A percentile compares a stretch with the other conserved stretches of the same genome.
Conservation (phyloP, 1,140 invertebrate genomes). For the Formica exsecta region DNA sequence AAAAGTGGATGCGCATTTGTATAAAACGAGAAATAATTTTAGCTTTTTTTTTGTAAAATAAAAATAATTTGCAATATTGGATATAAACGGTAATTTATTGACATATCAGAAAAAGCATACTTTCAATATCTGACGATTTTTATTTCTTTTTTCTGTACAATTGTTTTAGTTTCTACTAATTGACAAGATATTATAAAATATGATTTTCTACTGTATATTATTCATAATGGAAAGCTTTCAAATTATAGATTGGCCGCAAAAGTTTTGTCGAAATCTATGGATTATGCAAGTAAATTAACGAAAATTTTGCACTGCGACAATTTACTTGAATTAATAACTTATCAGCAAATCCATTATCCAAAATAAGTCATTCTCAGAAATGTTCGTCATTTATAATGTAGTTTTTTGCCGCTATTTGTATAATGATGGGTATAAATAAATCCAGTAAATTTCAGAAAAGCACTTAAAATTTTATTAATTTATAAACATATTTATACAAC, state of each 20-base stretch:
- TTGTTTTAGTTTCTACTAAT: neutral
- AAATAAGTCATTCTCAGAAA: constrained; percentile 33
- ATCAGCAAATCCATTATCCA: constrained; percentile 25
- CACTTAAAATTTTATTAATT: too few relatives aligned
- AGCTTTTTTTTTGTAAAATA: neutral
- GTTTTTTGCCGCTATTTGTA: neutral
- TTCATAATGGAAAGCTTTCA: constrained; percentile 23
- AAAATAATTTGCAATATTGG: neutral
- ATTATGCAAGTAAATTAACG: constrained; percentile 33
- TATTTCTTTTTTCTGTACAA: neutral
- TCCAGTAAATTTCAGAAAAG: too few relatives aligned
- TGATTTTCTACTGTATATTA: constrained; percentile 17
- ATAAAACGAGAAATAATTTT: constrained; percentile 1
- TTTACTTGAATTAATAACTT: constrained; percentile 45
- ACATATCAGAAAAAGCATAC: neutral
- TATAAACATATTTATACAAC: too few relatives aligned
- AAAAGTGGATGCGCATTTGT: neutral
- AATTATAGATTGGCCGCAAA: neutral
- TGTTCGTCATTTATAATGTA: constrained; percentile 28
- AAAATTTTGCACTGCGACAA: constrained; percentile 4
- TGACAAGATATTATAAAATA: constrained; percentile 7
- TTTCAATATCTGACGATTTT: neutral
- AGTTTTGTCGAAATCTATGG: neutral
- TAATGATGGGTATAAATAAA: neutral
- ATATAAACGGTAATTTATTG: neutral